These are phyloP conservation scores for Aplocera efformata DNA, from an alignment of 2,888 invertebrate genomes.

Conservation along the genomic window DNA sequence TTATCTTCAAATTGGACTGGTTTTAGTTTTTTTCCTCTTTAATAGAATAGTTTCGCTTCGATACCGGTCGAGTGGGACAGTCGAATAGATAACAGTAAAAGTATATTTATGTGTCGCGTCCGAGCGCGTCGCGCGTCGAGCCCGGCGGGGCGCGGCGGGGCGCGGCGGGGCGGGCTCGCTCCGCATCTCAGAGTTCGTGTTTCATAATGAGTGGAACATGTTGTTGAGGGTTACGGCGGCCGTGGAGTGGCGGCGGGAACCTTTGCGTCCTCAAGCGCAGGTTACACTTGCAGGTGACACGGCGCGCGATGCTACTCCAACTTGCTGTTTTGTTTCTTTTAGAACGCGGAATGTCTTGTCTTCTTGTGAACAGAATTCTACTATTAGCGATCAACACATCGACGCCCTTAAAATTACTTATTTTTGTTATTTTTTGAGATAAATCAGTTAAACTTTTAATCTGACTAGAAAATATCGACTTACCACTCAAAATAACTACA, in stretches of 20 bases:
- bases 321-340: no score
- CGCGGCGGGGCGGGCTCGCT: constrained; percentile 52
- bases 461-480: no score
- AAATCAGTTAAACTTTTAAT: no score
- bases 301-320: no score
- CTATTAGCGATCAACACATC: no score
- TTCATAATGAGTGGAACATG: constrained; percentile 76
- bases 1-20: constrained; percentile 49
- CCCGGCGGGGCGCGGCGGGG: constrained; percentile 59
- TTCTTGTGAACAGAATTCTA: no score
- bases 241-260: constrained; percentile 52
- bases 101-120: constrained; percentile 60
- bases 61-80: constrained; percentile 53
- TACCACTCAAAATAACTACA: no score
- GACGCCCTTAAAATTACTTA: no score
- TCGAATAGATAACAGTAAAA: constrained; percentile 71
- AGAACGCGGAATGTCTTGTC: no score
- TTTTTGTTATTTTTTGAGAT: no score
- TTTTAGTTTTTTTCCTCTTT: constrained; percentile 72
- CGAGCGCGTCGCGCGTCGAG: constrained; percentile 51
- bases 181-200: constrained; percentile 74
- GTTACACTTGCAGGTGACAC: no score
- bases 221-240: constrained; percentile 56
- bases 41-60: constrained; percentile 76
- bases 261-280: constrained; percentile 7